Percentiles rank a stretch among this genome's conserved stretches.
Conservation (phyloP, 2,113 vertebrate genomes). For the Pogonocichla stellata region DNA sequence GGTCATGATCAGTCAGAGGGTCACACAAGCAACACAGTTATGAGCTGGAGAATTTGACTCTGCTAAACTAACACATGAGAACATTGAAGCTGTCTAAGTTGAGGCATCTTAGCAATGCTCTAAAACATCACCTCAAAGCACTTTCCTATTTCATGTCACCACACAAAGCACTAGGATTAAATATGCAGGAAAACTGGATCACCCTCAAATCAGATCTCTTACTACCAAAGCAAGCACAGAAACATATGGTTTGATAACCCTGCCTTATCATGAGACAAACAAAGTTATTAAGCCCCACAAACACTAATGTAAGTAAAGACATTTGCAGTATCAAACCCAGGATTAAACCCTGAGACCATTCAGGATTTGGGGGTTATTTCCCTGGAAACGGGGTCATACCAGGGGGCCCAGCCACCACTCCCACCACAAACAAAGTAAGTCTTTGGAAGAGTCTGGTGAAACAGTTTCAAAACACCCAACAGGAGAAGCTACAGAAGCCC, state of each 20-base stretch:
- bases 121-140: background rate
- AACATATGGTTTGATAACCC: background rate
- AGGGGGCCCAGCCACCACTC: background rate
- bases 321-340: background rate
- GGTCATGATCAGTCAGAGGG: background rate
- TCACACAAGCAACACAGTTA: background rate
- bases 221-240: background rate
- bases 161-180: background rate
- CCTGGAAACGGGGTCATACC: background rate
- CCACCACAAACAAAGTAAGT: background rate
- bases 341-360: background rate
- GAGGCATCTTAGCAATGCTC: background rate
- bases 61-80: background rate
- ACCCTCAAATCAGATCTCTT: background rate
- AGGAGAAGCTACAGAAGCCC: background rate
- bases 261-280: fast-evolving
- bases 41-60: background rate
- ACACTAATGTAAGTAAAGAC: background rate
- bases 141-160: background rate
- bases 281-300: background rate
- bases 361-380: background rate
- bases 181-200: background rate
- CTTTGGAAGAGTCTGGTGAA: background rate
- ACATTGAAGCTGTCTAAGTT: background rate
- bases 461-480: background rate